Base-by-base conservation (phyloP, 1,140 invertebrate species). In the Meteorus sp. region DNA sequence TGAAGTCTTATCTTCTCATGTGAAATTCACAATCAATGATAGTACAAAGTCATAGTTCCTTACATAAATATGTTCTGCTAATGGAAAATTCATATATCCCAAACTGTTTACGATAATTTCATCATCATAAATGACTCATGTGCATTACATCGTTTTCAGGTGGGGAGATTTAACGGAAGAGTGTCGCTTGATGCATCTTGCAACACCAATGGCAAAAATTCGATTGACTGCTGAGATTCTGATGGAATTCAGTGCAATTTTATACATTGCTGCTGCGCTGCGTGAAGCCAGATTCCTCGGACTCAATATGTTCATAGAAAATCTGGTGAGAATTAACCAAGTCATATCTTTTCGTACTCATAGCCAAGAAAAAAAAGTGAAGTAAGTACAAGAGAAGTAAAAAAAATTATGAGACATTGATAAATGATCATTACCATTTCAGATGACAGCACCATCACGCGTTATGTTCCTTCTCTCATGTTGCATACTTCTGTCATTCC, bases 381-480 rank as follows among this genome's bases (percentile, higher is more conserved):
- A 37, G 13, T 19, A 25, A 17, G 8, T 22, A 53, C 15, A 2
- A 56, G 22, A 29, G 7, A 22, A 41, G 2, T 29, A 35, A 41
- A 58, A 25, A 51, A 35, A 20, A 45, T 50, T 11, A n/a, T n/a
- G n/a, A n/a, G n/a, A n/a, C n/a, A n/a, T n/a, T n/a, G n/a, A n/a
- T n/a, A n/a, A n/a, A n/a, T n/a, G n/a, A n/a, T 39, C 15, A n/a
- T 39, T 39, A n/a, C 35, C 55, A 47, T 59, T 76, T 33, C 61
- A 95, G 92, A 92, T 87, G 84, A 93, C 90, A 0, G 92, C 92
- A 13, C 91, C 92, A 11, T 91, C 92, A 2, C 84, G 96, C 62
- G 92, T 97, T 0, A 89, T 97, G 86, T 98, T 98, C 74, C 82
- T 98, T 48, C 87, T 95, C 69, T 97, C 96, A 0, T 96, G 94